phyloP scores from a whole-genome alignment of 2,888 invertebrate genomes.

The Apoderus coryli region DNA sequence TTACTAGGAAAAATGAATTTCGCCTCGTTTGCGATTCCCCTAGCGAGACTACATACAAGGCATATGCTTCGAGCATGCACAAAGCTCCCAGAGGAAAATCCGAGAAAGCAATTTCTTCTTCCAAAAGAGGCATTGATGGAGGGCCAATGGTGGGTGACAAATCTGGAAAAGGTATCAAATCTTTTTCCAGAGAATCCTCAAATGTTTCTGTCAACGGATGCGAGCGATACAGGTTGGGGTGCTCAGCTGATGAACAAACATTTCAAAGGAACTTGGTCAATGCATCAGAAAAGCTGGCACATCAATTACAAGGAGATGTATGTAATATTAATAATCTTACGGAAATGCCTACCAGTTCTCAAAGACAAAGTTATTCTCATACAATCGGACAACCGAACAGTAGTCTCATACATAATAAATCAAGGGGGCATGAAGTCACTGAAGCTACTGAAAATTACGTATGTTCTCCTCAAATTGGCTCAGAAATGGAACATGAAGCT shows the following conservation, averaged over 20 bases:
- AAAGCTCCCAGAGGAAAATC: conserved; percentile 5
- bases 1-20: conserved; percentile 11
- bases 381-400: conserved; percentile 17
- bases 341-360: conserved; percentile 3
- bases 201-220: conserved; percentile 16
- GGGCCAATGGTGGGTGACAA: conserved; percentile 13
- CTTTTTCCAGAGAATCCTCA: conserved; percentile 14
- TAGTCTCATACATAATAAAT: conserved; percentile 15
- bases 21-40: conserved; percentile 12
- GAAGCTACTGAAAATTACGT: conserved; percentile 9
- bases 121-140: conserved; percentile 6
- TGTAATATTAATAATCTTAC: conserved; percentile 11
- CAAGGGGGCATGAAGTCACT: conserved; percentile 15
- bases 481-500: conserved; percentile 9
- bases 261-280: conserved; percentile 10
- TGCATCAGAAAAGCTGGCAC: conserved; percentile 14
- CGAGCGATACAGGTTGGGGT: conserved; percentile 15
- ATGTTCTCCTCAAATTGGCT: conserved; percentile 9
- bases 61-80: too few species aligned
- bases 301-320: conserved; percentile 15
- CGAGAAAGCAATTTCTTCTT: conserved; percentile 4
- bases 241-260: conserved; percentile 10
- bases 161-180: conserved; percentile 7
- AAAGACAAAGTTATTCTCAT: conserved; percentile 11
- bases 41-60: conserved; percentile 13